Percentiles rank a stretch among this genome's conserved stretches.
phyloP scores from a whole-genome alignment of 2,797 vertebrate genomes.

The Notamacropus eugenii region DNA sequence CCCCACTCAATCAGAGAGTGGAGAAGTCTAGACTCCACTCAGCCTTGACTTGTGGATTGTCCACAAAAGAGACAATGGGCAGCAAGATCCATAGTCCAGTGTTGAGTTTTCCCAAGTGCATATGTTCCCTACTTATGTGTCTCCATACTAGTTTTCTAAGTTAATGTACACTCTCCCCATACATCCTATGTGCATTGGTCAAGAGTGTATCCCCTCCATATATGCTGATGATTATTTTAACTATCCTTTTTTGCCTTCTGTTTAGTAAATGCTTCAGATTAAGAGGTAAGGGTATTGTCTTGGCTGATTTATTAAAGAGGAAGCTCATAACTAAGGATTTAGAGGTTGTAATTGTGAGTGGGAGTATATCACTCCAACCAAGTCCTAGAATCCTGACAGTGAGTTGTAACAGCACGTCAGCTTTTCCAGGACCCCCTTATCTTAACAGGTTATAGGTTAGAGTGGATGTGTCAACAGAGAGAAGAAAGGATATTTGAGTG shows the following conservation, averaged over 20 bases:
- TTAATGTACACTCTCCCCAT: neutral
- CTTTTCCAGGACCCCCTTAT: neutral
- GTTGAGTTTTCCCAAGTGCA: neutral
- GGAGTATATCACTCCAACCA: neutral
- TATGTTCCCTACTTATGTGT: neutral
- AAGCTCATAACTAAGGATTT: neutral
- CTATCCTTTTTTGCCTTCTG: neutral
- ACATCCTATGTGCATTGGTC: neutral
- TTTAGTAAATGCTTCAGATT: neutral
- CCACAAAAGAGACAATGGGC: neutral
- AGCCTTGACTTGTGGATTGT: neutral
- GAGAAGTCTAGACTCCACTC: neutral
- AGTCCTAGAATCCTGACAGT: neutral
- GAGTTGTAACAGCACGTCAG: neutral
- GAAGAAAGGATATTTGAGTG: neutral
- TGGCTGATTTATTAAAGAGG: neutral
- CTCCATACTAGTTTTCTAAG: neutral
- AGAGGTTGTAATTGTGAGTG: neutral
- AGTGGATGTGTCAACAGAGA: neutral
- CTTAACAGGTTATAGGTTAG: neutral
- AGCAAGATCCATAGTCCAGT: neutral
- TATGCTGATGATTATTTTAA: neutral
- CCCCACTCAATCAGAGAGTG: neutral
- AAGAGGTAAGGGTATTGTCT: neutral
- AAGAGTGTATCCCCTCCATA: neutral